phyloP scores from a whole-genome alignment of 2,888 invertebrate species.

The Nephrotoma appendiculata region DNA sequence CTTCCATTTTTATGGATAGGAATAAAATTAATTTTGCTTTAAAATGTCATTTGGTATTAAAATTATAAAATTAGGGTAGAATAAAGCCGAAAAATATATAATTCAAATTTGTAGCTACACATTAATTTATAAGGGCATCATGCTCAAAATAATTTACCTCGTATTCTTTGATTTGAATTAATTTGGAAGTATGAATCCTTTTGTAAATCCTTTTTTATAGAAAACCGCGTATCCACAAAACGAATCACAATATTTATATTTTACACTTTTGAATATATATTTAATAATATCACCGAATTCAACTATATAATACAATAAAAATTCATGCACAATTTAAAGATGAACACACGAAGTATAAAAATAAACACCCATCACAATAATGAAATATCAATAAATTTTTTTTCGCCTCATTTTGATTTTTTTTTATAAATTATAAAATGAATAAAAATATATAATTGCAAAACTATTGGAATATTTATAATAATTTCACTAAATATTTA shows the following conservation, averaged over 20 bases:
- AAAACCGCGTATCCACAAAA: background rate
- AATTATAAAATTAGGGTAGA: background rate
- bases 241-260: background rate
- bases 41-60: background rate
- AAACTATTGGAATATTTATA: background rate
- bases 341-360: background rate
- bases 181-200: background rate
- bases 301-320: background rate
- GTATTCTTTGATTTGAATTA: too few species aligned
- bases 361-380: background rate
- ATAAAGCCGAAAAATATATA: background rate
- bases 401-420: background rate
- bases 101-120: background rate
- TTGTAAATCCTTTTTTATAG: background rate
- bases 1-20: background rate
- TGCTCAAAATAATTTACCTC: background rate
- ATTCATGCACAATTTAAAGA: background rate
- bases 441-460: background rate
- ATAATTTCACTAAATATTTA: background rate
- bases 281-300: background rate
- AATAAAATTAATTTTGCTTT: background rate
- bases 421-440: background rate
- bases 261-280: background rate
- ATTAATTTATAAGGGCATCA: background rate
- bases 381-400: background rate